phyloP scores from a whole-genome alignment of 2,888 invertebrate species.

The Chloromyia formosa region DNA sequence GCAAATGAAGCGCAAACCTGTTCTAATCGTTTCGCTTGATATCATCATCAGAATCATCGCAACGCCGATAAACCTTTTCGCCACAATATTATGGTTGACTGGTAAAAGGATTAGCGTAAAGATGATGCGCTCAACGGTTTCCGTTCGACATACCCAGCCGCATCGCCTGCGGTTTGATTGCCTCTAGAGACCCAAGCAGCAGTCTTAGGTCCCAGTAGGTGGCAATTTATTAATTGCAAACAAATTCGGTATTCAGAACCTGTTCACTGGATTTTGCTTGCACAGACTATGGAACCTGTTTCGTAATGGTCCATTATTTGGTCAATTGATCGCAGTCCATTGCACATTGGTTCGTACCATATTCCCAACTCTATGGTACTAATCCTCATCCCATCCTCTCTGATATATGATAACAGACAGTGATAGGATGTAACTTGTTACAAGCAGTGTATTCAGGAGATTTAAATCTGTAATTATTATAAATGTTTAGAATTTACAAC shows the following conservation, averaged over 20 bases:
- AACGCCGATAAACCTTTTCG: not conserved
- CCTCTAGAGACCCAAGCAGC: not conserved
- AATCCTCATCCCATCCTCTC: no score
- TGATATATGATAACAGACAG: no score
- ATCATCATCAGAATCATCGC: no score
- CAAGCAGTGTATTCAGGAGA: no score
- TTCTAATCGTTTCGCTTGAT: no score
- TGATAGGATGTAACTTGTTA: no score
- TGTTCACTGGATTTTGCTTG: not conserved
- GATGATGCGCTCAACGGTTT: not conserved
- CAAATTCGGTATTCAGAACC: not conserved
- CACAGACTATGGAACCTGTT: not conserved
- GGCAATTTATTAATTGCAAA: constrained; percentile 4
- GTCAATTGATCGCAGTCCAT: not conserved
- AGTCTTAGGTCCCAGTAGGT: not conserved
- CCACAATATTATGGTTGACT: not conserved
- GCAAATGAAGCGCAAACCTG: no score
- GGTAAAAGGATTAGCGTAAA: not conserved
- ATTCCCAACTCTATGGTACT: no score
- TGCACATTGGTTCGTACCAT: not conserved
- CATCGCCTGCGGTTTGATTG: not conserved
- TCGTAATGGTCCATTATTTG: not conserved
- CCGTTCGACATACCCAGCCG: not conserved
- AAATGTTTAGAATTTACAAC: no score
- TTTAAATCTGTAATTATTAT: no score